These are phyloP conservation scores for Gymnobelideus leadbeateri DNA, from an alignment of 2,113 vertebrate genomes.

Conservation along the genomic window DNA sequence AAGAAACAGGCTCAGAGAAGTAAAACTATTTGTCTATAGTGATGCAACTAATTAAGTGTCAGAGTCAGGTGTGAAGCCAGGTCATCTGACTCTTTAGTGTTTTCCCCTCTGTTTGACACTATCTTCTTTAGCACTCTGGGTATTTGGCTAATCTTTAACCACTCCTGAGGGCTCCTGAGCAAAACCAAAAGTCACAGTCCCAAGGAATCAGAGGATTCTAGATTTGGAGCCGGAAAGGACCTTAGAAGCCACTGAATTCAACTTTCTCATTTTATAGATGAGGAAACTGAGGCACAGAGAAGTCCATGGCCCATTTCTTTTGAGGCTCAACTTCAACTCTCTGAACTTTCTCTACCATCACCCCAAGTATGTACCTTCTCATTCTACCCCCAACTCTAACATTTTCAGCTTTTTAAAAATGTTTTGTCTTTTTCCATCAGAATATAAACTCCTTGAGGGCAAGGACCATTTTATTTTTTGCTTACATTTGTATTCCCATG, in stretches of 20 bases:
- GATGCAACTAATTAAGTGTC: not conserved
- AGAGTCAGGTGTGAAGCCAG: not conserved
- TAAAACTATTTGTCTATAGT: not conserved
- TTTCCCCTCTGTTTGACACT: not conserved
- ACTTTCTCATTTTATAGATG: not conserved
- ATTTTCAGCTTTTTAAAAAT: not conserved
- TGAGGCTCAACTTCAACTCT: not conserved
- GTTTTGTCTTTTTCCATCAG: not conserved
- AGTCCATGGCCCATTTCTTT: not conserved
- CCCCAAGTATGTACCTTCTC: not conserved
- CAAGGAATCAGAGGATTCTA: not conserved
- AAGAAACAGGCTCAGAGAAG: not conserved
- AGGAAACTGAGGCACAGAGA: not conserved
- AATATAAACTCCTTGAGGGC: not conserved
- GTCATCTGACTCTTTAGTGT: not conserved
- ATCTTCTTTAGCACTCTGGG: not conserved
- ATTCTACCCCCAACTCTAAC: not conserved
- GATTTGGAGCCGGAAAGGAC: not conserved
- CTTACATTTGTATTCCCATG: not conserved
- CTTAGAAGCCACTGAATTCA: not conserved
- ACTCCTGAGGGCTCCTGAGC: not conserved
- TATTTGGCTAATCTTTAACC: not conserved
- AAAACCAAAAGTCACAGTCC: not conserved
- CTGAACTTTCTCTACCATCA: not conserved
- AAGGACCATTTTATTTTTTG: not conserved